Evolutionary conservation across 1,140 invertebrate species (phyloP).

Genomic region (Bombus confusus): DNA sequence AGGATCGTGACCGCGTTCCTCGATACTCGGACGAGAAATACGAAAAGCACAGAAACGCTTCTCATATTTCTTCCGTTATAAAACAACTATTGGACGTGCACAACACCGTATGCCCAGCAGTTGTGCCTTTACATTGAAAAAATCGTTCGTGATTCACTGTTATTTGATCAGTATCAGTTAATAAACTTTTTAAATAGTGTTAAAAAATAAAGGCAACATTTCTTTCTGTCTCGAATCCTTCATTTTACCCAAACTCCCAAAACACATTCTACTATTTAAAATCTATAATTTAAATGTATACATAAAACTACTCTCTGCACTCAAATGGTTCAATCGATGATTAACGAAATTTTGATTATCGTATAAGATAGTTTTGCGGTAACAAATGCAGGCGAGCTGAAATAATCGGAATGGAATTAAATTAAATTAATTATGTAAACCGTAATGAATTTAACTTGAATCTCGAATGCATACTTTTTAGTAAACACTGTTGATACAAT

Average conservation of each 20-base stretch:
- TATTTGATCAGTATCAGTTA: slow-evolving; percentile 49
- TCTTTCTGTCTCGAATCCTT: slow-evolving; percentile 24
- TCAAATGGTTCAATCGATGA: slow-evolving; percentile 28
- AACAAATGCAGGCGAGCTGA: slow-evolving; percentile 1
- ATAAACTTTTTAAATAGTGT: slow-evolving; percentile 57
- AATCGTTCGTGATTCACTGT: slow-evolving; percentile 41
- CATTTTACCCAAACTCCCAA: neutral
- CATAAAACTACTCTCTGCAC: slow-evolving; percentile 1
- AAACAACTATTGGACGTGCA: slow-evolving; percentile 22
- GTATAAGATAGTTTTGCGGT: neutral
- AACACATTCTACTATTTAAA: neutral
- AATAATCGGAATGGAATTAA: neutral
- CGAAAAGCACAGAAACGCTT: slow-evolving; percentile 19
- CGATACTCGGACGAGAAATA: slow-evolving; percentile 11
- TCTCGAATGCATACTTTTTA: neutral
- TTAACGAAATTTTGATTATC: neutral
- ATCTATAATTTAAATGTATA: neutral
- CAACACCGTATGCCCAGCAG: slow-evolving; percentile 18
- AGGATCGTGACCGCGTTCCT: slow-evolving; percentile 13
- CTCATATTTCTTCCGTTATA: neutral
- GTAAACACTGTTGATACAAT: neutral
- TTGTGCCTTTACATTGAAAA: slow-evolving; percentile 38
- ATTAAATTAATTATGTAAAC: neutral
- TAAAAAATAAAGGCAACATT: slow-evolving; percentile 25
- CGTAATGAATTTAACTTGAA: neutral